These are phyloP conservation scores for Eurosta solidaginis DNA, from an alignment of 1,140 invertebrate species.

Conservation along the genomic window DNA sequence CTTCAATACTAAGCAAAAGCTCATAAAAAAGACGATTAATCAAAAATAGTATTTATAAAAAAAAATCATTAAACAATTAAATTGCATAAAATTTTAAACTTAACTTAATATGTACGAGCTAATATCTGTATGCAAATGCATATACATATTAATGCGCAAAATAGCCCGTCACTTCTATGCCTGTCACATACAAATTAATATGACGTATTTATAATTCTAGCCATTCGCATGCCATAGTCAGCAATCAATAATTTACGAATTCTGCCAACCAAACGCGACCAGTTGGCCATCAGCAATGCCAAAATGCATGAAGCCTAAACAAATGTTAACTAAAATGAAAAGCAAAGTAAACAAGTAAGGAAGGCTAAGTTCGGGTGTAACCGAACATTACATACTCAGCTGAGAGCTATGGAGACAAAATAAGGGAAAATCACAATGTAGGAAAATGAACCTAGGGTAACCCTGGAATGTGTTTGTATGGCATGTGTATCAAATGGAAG, in stretches of 20 bases:
- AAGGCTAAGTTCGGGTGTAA: background rate
- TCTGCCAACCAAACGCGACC: background rate
- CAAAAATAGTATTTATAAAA: background rate
- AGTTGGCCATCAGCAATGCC: constrained; percentile 27
- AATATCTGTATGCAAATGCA: too few relatives aligned
- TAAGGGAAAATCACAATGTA: too few relatives aligned
- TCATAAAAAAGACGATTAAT: background rate
- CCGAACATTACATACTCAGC: too few relatives aligned
- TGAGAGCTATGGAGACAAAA: too few relatives aligned
- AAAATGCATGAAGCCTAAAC: constrained; percentile 12
- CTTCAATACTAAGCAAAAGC: background rate
- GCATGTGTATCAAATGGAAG: too few relatives aligned
- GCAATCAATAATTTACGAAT: constrained; percentile 15
- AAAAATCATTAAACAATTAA: too few relatives aligned
- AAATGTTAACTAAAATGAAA: background rate
- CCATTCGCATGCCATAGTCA: constrained; percentile 5
- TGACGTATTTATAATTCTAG: background rate
- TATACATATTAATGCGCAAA: too few relatives aligned
- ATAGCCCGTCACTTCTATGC: too few relatives aligned
- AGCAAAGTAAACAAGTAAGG: background rate
- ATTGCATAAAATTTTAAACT: too few relatives aligned
- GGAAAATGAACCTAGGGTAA: too few relatives aligned
- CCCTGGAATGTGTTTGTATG: too few relatives aligned
- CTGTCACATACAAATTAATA: background rate
- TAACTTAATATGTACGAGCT: too few relatives aligned